These are phyloP conservation scores for Picathartes gymnocephalus DNA, from an alignment of 2,113 vertebrate genomes.

Conservation along the genomic window DNA sequence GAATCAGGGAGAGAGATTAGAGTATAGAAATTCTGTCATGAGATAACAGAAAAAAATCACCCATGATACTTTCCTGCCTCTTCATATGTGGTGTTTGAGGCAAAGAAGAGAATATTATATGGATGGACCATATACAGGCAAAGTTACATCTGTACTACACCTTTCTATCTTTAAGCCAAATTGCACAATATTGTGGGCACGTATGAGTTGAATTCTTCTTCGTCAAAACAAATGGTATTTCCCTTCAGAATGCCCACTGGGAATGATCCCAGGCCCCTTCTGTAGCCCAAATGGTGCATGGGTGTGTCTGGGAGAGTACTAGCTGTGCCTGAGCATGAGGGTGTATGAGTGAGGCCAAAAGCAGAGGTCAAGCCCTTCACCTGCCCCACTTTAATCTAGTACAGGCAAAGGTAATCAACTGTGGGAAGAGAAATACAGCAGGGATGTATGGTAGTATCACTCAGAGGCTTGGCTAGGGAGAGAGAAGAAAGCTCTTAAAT, in stretches of 20 bases:
- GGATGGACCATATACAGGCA: neutral
- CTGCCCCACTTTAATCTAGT: neutral
- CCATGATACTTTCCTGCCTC: neutral
- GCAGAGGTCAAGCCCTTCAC: neutral
- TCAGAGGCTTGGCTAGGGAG: neutral
- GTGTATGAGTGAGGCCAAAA: neutral
- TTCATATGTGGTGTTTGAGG: neutral
- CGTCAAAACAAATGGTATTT: neutral
- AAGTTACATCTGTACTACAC: neutral
- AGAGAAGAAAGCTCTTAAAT: neutral
- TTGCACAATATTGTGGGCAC: accelerated
- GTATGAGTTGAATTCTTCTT: neutral
- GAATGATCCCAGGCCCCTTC: neutral
- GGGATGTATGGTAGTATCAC: too few relatives aligned
- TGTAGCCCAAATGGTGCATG: neutral
- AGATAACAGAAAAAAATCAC: neutral
- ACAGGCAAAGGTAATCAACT: neutral
- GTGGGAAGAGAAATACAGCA: neutral
- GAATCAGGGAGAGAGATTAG: neutral
- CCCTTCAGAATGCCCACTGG: neutral
- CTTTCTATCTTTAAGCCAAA: neutral
- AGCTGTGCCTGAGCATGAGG: neutral
- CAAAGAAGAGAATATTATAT: neutral
- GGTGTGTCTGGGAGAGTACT: neutral
- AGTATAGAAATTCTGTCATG: neutral